Evolutionary conservation across 2,797 vertebrate genomes (phyloP).

Genomic region (Hydrolagus colliei): DNA sequence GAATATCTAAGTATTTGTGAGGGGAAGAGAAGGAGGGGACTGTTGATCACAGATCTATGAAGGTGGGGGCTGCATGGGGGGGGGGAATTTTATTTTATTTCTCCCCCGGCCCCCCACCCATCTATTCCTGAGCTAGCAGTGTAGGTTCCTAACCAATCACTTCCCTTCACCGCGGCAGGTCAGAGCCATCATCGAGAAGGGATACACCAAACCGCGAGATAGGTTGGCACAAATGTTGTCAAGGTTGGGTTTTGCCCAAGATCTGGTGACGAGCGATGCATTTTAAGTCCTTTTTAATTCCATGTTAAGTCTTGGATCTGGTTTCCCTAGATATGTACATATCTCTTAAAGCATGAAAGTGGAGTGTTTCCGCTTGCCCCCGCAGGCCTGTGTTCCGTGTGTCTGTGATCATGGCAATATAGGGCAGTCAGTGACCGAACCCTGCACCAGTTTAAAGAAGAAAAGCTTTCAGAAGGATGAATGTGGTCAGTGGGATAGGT

Average conservation of each 20-base stretch:
- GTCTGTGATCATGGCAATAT: conserved; percentile 28
- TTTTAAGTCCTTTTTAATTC: background rate
- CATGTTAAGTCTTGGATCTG: background rate
- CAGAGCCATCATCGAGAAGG: conserved; percentile 8
- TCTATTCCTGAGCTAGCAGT: too few species aligned
- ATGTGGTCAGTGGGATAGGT: background rate
- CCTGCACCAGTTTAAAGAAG: conserved; percentile 21
- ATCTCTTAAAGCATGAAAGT: conserved; percentile 13
- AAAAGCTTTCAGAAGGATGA: background rate
- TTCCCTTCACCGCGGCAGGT: too few species aligned
- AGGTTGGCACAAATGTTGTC: background rate
- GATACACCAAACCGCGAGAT: background rate
- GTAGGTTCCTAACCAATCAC: too few species aligned
- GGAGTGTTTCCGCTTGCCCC: background rate
- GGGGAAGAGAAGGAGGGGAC: too few species aligned
- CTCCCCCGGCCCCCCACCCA: too few species aligned
- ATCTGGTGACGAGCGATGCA: too few species aligned
- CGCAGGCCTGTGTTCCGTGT: conserved; percentile 35
- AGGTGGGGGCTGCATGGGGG: too few species aligned
- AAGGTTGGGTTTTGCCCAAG: too few species aligned
- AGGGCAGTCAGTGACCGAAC: background rate
- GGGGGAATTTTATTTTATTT: too few species aligned
- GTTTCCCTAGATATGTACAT: conserved; percentile 6
- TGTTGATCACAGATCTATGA: too few species aligned
- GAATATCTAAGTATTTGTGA: too few species aligned